These are phyloP conservation scores for Hemistola chrysoprasaria DNA, from an alignment of 2,888 invertebrate genomes.

Conservation along the genomic window DNA sequence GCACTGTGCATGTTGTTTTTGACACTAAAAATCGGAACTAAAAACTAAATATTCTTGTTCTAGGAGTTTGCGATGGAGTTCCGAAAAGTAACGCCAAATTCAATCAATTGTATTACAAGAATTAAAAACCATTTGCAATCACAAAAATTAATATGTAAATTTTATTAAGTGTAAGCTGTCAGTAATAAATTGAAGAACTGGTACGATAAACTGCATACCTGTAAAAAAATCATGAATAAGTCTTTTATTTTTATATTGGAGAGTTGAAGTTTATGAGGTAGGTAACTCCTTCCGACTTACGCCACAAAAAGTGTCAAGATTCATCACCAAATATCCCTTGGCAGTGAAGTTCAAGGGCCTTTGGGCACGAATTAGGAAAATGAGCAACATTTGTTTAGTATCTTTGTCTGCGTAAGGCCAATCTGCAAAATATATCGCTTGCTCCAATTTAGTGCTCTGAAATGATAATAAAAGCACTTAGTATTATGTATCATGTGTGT, in stretches of 20 bases:
- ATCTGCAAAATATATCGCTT: slow-evolving; percentile 54
- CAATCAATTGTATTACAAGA: too few relatives aligned
- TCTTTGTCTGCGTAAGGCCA: slow-evolving; percentile 57
- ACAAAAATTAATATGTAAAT: slow-evolving; percentile 7
- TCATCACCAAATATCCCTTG: slow-evolving; percentile 60
- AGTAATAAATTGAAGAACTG: slow-evolving; percentile 66
- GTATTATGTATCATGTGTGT: too few relatives aligned
- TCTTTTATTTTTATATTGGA: neutral
- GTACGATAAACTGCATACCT: slow-evolving; percentile 69
- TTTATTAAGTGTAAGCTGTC: slow-evolving; percentile 44
- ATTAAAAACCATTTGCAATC: neutral
- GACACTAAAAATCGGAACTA: too few relatives aligned
- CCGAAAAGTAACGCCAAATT: too few relatives aligned
- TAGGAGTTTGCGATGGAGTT: too few relatives aligned
- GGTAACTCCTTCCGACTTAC: too few relatives aligned
- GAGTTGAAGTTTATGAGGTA: too few relatives aligned
- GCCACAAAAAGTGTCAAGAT: slow-evolving; percentile 60
- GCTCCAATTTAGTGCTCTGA: slow-evolving; percentile 55
- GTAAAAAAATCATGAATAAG: slow-evolving; percentile 36
- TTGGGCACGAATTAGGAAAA: slow-evolving; percentile 59
- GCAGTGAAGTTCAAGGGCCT: slow-evolving; percentile 61
- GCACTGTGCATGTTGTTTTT: too few relatives aligned
- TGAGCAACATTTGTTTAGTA: slow-evolving; percentile 51
- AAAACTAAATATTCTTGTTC: too few relatives aligned
- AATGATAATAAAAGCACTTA: too few relatives aligned